Base-by-base conservation (phyloP, 2,797 vertebrate genomes). In the Leucoraja ocellata region DNA sequence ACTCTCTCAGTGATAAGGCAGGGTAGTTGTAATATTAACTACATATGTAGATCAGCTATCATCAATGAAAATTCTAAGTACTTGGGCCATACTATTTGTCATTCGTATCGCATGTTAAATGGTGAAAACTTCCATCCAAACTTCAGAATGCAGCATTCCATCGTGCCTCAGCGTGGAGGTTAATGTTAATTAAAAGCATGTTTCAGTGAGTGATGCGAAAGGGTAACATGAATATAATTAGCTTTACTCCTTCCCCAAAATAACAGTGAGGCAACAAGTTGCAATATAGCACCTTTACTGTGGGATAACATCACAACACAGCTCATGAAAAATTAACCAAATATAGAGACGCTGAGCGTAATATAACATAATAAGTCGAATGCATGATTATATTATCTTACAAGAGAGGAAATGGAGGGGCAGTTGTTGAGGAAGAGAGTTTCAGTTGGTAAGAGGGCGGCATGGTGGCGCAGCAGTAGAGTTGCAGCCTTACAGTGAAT, bases 161-260 rank as follows among this genome's bases (percentile, higher is more conserved):
- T 58, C 28, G 11, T 65, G 54, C 28, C 61, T 63, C 83, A 14
- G 28, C 58, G 25, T 32, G 83, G 14, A 86, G 63, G 58, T 58
- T 32, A 86, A 86, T 16, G 54, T n/a, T 86, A 28, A 86, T 86
- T 86, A 65, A 86, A n/a, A 84, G 11, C 21, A 84, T 84, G 18
- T 23, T 84, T 61, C 21, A 65, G 13, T 6, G 83, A 13, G 23
- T 0, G 10, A 54, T 54, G 46, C 28, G 10, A 86, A 86, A 16
- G 54, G 58, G n/a, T 28, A 86, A 61, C 61, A 18, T n/a, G 18
- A 65, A 11, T 28, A 54, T 28, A 5, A 25, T 25, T 58, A 28
- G 28, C 28, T 6, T 32, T 86, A 86, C 23, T 61, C n/a, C n/a
- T 86, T 32, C 28, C 28, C 83, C 28, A 28, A 63, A 61, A 32